phyloP scores from a whole-genome alignment of 2,113 vertebrate genomes.

The Athene cunicularia region DNA sequence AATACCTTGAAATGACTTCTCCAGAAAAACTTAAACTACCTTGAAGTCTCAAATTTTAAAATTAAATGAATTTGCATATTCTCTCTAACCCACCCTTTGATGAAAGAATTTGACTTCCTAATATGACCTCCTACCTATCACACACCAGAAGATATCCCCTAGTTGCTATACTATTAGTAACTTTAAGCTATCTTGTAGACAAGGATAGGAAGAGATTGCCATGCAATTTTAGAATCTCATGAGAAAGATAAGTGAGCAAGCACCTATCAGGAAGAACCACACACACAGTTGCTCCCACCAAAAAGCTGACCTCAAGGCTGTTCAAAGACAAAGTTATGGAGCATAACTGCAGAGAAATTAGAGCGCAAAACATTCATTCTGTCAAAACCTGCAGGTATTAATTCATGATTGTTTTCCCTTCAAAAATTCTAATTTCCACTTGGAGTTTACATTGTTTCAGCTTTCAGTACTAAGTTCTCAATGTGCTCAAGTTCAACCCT shows the following conservation, averaged over 20 bases:
- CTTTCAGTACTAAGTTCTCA: not conserved
- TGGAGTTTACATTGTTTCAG: not conserved
- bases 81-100: not conserved
- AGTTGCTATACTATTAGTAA: not conserved
- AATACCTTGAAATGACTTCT: not conserved
- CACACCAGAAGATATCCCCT: not conserved
- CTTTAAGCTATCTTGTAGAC: not conserved
- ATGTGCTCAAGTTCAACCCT: not conserved
- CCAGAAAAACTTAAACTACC: not conserved
- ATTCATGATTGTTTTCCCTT: not conserved
- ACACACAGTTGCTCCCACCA: not conserved
- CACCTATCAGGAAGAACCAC: not conserved
- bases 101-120: not conserved
- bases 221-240: not conserved
- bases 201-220: not conserved
- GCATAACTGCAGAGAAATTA: not conserved
- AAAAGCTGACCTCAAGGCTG: not conserved
- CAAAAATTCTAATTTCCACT: not conserved
- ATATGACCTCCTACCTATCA: not conserved
- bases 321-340: not conserved
- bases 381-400: not conserved
- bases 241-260: not conserved
- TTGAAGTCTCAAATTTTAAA: not conserved
- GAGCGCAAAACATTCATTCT: not conserved
- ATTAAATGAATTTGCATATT: not conserved